These are phyloP conservation scores for Drosophila mercatorum DNA, from an alignment of 2,888 invertebrate genomes.

Conservation along the genomic window DNA sequence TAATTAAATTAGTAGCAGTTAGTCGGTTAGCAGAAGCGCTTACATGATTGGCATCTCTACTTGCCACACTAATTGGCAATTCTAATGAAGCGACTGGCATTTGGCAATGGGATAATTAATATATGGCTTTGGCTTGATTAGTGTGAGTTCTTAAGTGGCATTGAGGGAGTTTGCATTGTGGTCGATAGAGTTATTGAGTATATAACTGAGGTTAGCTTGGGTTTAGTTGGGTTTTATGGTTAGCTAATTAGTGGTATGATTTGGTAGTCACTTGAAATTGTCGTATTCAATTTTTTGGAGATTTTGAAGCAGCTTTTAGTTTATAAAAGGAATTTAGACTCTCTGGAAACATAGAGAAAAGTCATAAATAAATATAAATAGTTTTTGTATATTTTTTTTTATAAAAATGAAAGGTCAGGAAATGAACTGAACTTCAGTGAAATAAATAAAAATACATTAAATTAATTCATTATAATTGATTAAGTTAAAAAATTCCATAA, in stretches of 20 bases:
- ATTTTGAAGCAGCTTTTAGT: no score
- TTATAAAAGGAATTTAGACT: no score
- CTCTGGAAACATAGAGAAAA: no score
- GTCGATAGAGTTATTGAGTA: not conserved
- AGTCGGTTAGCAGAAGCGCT: not conserved
- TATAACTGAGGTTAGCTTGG: not conserved
- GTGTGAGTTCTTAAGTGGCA: not conserved
- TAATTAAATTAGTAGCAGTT: slow-evolving; percentile 1
- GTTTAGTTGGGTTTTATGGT: not conserved
- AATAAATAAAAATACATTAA: no score
- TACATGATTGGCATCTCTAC: not conserved
- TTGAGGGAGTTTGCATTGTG: no score
- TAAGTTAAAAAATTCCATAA: no score
- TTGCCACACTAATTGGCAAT: not conserved
- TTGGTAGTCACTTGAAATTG: not conserved
- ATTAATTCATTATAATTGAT: no score
- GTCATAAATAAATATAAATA: no score
- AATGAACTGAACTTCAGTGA: no score
- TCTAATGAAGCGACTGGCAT: slow-evolving; percentile 3
- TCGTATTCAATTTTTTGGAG: no score
- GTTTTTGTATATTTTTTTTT: no score
- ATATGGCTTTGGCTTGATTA: not conserved
- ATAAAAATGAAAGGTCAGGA: no score
- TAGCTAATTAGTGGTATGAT: not conserved
- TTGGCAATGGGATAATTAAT: not conserved